Percentiles rank a stretch among this genome's conserved stretches.
phyloP scores from a whole-genome alignment of 2,113 vertebrate genomes.

The Hoplias malabaricus region DNA sequence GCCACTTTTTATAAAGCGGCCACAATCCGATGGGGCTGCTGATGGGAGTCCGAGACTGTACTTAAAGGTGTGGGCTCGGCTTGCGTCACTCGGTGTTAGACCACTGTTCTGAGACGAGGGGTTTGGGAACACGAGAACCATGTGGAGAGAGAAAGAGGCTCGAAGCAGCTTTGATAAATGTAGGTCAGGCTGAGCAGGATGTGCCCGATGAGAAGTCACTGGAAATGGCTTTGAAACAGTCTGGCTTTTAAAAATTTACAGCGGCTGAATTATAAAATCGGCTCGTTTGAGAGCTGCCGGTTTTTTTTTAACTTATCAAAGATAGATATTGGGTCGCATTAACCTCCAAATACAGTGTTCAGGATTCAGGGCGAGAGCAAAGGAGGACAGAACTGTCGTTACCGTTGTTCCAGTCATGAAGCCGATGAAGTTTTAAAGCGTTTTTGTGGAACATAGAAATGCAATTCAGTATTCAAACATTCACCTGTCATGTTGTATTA shows the following conservation, averaged over 20 bases:
- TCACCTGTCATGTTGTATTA: too few species aligned
- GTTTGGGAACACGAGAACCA: not conserved
- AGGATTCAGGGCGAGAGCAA: not conserved
- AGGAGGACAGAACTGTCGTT: too few species aligned
- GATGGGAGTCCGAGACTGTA: slow-evolving; percentile 27
- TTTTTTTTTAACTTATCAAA: slow-evolving; percentile 34
- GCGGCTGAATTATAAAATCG: slow-evolving; percentile 45
- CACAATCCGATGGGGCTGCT: slow-evolving; percentile 18
- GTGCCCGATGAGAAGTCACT: slow-evolving; percentile 32
- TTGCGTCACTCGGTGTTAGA: slow-evolving; percentile 31
- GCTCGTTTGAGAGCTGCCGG: slow-evolving; percentile 21
- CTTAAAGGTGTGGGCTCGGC: slow-evolving; percentile 26
- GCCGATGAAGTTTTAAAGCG: too few species aligned
- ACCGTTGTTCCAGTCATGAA: too few species aligned
- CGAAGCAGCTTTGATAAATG: slow-evolving; percentile 33
- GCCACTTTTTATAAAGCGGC: slow-evolving; percentile 43
- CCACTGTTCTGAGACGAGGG: not conserved
- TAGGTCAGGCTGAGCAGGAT: slow-evolving; percentile 40
- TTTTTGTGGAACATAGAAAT: too few species aligned
- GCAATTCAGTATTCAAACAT: too few species aligned
- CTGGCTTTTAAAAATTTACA: slow-evolving; percentile 34
- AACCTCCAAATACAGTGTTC: slow-evolving; percentile 10
- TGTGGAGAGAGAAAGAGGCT: slow-evolving; percentile 5
- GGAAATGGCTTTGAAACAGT: slow-evolving; percentile 43
- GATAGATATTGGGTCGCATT: slow-evolving; percentile 11